Percentiles rank a stretch among this genome's conserved stretches.
These are phyloP conservation scores for Drosophila infuscata DNA, from an alignment of 2,888 invertebrate genomes.

Conservation along the genomic window DNA sequence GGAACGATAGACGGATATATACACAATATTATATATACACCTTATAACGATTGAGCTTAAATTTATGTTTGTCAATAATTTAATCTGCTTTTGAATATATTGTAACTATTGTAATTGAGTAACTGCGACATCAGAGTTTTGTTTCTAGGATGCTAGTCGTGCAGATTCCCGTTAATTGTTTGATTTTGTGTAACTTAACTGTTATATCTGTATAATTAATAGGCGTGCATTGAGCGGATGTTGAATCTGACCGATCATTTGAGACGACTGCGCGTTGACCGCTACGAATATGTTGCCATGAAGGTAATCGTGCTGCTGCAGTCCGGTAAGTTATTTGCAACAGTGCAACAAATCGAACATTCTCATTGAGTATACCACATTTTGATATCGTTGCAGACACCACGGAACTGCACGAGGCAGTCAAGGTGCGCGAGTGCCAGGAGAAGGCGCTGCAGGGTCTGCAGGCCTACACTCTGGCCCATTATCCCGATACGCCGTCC, in stretches of 20 bases:
- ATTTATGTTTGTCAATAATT: too few relatives aligned
- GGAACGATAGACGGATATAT: too few relatives aligned
- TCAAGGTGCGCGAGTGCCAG: constrained; percentile 96
- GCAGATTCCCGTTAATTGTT: not conserved
- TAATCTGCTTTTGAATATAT: not conserved
- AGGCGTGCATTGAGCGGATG: constrained; percentile 96
- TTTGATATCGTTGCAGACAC: constrained; percentile 88
- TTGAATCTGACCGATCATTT: constrained; percentile 97
- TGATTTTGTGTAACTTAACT: not conserved
- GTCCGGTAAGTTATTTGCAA: constrained; percentile 88
- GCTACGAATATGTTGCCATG: constrained; percentile 98
- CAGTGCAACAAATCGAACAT: too few relatives aligned
- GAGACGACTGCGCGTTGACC: constrained; percentile 94
- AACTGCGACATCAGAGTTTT: too few relatives aligned
- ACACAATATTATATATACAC: too few relatives aligned
- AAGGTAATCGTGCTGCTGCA: constrained; percentile 96
- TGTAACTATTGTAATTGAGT: not conserved
- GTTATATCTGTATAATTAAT: not conserved
- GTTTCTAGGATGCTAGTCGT: too few relatives aligned
- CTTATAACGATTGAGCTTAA: too few relatives aligned
- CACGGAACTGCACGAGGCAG: constrained; percentile 96
- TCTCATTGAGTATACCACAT: not conserved
- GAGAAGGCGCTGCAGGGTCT: constrained; percentile 96
- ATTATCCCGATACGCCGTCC: constrained; percentile 96
- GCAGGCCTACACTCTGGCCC: constrained; percentile 94